phyloP scores from a whole-genome alignment of 1,140 invertebrate genomes.

The Euura saliciscinereae region DNA sequence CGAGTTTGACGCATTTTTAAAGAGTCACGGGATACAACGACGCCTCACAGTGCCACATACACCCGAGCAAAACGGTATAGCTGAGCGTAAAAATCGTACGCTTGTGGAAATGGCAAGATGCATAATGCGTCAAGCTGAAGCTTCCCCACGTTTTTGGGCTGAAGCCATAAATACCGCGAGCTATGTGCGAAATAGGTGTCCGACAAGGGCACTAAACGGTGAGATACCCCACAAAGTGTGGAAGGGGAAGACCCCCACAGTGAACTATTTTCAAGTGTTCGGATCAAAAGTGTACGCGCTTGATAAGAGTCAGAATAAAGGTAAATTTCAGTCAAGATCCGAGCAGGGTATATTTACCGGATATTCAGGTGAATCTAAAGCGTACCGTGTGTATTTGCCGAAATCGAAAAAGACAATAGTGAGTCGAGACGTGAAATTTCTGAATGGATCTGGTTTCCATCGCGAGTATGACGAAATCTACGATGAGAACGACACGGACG shows the following conservation, averaged over 20 bases:
- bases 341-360: constrained; percentile 23
- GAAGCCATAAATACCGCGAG: constrained; percentile 42
- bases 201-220: constrained; percentile 21
- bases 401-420: constrained; percentile 6
- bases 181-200: constrained; percentile 44
- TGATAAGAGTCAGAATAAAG: constrained; percentile 17
- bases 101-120: constrained; percentile 34
- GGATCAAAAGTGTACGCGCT: constrained; percentile 23
- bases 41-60: constrained; percentile 40
- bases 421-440: constrained; percentile 16
- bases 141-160: constrained; percentile 37
- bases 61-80: constrained; percentile 47
- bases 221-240: constrained; percentile 29
- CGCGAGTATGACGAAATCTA: not conserved
- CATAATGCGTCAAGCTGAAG: constrained; percentile 28
- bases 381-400: constrained; percentile 10
- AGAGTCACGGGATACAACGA: constrained; percentile 38
- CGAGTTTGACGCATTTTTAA: constrained; percentile 42
- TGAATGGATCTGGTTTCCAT: constrained; percentile 9
- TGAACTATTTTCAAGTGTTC: constrained; percentile 29
- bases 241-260: constrained; percentile 19
- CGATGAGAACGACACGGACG: not conserved
- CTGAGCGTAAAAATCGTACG: constrained; percentile 33
- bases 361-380: constrained; percentile 17
- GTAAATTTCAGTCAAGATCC: constrained; percentile 32